Evolutionary conservation across 2,888 invertebrate genomes (phyloP), one percentile per base, ranked within the genome.

Genomic region (Hermaeophaga mercurialis): DNA sequence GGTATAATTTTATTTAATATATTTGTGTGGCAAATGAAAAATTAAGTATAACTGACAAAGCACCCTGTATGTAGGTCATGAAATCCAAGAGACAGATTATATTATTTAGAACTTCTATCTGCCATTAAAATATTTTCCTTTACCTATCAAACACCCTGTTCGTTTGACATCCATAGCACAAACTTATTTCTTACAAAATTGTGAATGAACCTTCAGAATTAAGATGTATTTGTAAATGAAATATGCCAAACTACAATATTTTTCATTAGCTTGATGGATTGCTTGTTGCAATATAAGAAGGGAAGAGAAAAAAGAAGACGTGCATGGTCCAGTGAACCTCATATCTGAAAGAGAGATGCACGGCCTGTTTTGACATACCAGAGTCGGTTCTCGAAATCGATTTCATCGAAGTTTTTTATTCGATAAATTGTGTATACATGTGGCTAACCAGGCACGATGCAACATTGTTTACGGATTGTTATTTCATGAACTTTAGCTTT

Each of bases 331-430:
- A 56, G 43, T 59, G 59, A 47, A 45, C 49, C 49, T 53, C 59
- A 48, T 59, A 59, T 59, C 59, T 31, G 48, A 38, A 59, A 56
- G 33, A 66, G 52, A 61, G 68, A 68, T 68, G 66, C 66, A 68
- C 66, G 66, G 63, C 61, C 56, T 60, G 65, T 68, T 67, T 68
- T 68, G 68, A 68, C 67, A 67, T 66, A 64, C 62, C 66, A 59
- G 61, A 65, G 64, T 66, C 61, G 58, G 52, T 43, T 31, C 64
- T 68, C 54, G 57, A 58, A 66, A 65, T 66, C 64, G 68, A 69
- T 69, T 68, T 66, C 66, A 69, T 69, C 68, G 65, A 61, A 49
- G 61, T 52, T 64, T 67, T 67, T 61, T 50, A 38, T 24, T 48
- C 26, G 24, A 38, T 54, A 53, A 48, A 50, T 58, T 44, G 56